Base-by-base conservation (phyloP, 2,888 invertebrate species). In the Drosophila anomelani region DNA sequence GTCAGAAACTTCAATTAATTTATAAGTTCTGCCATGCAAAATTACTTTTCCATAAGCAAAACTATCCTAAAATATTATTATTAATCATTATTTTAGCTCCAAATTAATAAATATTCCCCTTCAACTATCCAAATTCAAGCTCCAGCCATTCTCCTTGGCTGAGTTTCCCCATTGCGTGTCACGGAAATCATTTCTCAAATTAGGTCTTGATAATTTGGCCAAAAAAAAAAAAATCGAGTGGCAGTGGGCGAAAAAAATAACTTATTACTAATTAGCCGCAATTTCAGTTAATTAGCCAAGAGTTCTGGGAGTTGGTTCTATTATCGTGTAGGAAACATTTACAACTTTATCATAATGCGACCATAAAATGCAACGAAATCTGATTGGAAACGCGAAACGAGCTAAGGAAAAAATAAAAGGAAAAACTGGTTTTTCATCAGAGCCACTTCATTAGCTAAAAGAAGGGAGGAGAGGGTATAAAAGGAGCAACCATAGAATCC, bases 301-400 rank as follows among this genome's bases (percentile, higher is more conserved):
- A 51, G 56, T 46, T 68, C 47, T 60, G 46, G 41, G 17, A 13
- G 46, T 36, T 59, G 56, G 61, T 38, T 46, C 26, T 44, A 78
- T 79, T 78, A 53, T 53, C 51, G 51, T 69, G 77, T 75, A 68
- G 76, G 74, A 63, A 63, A 73, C 77, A 77, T 87, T 90, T 89
- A 89, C 90, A 90, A 89, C 89, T 89, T 85, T 81, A 89, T 89
- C 89, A 82, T 89, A 78, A 82, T 58, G 66, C 41, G 79, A 39
- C 66, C 72, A 67, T 80, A 80, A 80, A 76, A 71, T 53, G 73
- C 68, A 47, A 53, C 67, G 47, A 67, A 68, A 70, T 74, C 75
- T 58, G 71, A 80, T 71, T 72, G 72, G 62, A 63, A 41, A 70
- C 71, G 63, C 32, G 44, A 47, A 56, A 38, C 58, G 41, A 23